Evolutionary conservation across 2,113 vertebrate genomes (phyloP).

Genomic region (Mormoops blainvillei): DNA sequence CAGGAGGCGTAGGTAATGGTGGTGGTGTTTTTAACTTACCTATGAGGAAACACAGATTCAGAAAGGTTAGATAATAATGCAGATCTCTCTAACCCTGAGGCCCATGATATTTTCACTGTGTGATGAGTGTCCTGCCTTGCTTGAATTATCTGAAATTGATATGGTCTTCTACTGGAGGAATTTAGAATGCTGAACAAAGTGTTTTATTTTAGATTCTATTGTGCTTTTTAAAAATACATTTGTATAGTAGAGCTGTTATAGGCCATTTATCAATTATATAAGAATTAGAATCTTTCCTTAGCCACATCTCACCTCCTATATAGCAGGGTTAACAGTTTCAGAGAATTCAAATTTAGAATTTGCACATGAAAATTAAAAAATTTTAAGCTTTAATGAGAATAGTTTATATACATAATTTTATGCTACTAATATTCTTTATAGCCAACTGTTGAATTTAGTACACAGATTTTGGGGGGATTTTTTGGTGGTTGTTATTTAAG

Average conservation of each 20-base stretch:
- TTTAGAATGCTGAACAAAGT: background rate
- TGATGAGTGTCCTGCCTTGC: background rate
- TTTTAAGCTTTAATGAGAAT: background rate
- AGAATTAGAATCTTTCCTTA: background rate
- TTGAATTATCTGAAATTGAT: background rate
- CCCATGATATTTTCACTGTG: background rate
- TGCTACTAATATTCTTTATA: background rate
- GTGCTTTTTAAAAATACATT: background rate
- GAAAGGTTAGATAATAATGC: background rate
- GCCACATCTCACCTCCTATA: background rate
- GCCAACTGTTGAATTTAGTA: conserved; percentile 10
- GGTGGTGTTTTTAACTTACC: background rate
- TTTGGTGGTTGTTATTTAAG: background rate
- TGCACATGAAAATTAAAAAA: background rate
- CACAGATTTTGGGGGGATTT: background rate
- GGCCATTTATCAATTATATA: background rate
- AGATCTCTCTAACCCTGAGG: background rate
- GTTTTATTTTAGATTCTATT: conserved; percentile 1
- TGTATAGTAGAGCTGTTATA: background rate
- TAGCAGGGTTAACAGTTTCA: background rate
- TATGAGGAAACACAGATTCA: background rate
- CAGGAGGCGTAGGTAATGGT: background rate
- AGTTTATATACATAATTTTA: background rate
- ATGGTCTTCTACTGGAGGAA: background rate
- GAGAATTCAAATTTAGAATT: background rate